Evolutionary conservation across 2,888 invertebrate genomes (phyloP).

Genomic region (Andrena bicolor): DNA sequence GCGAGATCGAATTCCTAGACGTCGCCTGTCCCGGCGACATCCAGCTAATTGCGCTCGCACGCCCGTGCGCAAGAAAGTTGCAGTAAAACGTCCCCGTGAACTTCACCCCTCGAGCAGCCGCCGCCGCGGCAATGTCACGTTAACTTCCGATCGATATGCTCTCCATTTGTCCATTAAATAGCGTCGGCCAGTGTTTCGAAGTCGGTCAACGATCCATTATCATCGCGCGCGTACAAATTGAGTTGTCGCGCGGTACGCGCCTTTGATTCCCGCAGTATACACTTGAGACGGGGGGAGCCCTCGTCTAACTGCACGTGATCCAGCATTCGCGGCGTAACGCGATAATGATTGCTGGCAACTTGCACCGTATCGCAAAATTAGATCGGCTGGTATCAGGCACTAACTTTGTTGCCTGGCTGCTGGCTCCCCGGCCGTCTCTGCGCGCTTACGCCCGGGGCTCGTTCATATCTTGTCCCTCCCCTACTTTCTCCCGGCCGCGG

Average conservation of each 20-base stretch:
- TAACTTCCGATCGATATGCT: slow-evolving; percentile 61
- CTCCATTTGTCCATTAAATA: slow-evolving; percentile 57
- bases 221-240: slow-evolving; percentile 40
- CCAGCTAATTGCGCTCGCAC: neutral
- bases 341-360: slow-evolving; percentile 74
- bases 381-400: slow-evolving; percentile 73
- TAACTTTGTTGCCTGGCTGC: slow-evolving; percentile 70
- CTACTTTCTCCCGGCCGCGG: slow-evolving; percentile 35
- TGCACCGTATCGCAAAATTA: slow-evolving; percentile 73
- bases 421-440: slow-evolving; percentile 47
- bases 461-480: slow-evolving; percentile 44
- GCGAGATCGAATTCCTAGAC: neutral
- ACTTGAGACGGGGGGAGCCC: slow-evolving; percentile 21
- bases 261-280: slow-evolving; percentile 46
- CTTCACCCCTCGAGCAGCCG: slow-evolving; percentile 29
- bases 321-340: slow-evolving; percentile 69
- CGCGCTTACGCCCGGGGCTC: slow-evolving; percentile 60
- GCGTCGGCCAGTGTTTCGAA: slow-evolving; percentile 46
- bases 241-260: slow-evolving; percentile 40
- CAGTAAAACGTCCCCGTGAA: slow-evolving; percentile 18
- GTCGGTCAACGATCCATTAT: slow-evolving; percentile 49
- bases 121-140: slow-evolving; percentile 39
- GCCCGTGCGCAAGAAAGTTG: neutral
- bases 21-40: neutral
- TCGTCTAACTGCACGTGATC: slow-evolving; percentile 48